Evolutionary conservation across 2,113 vertebrate species (phyloP).

Genomic region (Vidua chalybeata): DNA sequence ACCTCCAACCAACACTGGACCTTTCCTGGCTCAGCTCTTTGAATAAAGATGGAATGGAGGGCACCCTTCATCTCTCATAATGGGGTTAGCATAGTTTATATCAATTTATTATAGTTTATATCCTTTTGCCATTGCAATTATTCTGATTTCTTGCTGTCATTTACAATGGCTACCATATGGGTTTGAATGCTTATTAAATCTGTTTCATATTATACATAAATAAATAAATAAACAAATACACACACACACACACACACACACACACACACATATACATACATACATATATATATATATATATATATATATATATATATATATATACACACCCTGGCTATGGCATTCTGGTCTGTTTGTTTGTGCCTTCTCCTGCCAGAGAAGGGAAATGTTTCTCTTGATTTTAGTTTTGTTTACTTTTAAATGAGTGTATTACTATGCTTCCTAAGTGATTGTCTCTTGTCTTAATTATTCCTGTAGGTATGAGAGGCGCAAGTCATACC

Average conservation of each 20-base stretch:
- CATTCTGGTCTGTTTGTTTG: not conserved
- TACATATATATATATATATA: no score
- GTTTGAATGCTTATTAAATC: not conserved
- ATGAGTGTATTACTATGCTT: not conserved
- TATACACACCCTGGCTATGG: not conserved
- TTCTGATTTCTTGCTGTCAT: not conserved
- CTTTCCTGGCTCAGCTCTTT: not conserved
- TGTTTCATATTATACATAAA: not conserved
- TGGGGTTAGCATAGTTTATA: not conserved
- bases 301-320: accelerated
- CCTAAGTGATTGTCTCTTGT: not conserved
- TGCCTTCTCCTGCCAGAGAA: not conserved
- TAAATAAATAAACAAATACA: not conserved
- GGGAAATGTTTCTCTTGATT: not conserved
- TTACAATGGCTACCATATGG: not conserved
- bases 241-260: no score
- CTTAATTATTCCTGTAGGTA: not conserved
- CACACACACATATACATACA: no score
- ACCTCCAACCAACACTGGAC: not conserved
- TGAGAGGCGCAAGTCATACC: not conserved
- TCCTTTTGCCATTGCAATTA: not conserved
- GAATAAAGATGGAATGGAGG: not conserved
- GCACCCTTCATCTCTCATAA: not conserved
- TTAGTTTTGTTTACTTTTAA: not conserved
- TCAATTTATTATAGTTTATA: not conserved